Evolutionary conservation across 1,140 invertebrate species (phyloP), one percentile per base, ranked within the genome.

Genomic region (Pomacea maculata): DNA sequence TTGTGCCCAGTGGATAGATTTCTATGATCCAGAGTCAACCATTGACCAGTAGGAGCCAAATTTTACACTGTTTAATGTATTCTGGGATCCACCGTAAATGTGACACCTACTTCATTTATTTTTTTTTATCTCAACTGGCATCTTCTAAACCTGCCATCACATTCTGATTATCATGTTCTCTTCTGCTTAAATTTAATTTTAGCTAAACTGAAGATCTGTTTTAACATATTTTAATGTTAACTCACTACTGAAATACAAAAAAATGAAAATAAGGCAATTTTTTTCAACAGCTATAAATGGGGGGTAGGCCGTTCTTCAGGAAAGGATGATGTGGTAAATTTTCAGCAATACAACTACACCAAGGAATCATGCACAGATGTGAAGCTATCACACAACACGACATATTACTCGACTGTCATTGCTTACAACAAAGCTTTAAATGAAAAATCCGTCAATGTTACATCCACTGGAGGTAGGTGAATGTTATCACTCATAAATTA

Each of bases 341-440:
- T 83, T 67, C 74, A 64, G 19, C 78, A 64, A 19, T 74, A 75
- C 14, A 75, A 77, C 45, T 75, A 80, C 57, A 45, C 64, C 29
- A 85, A 86, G 65, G 34, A 80, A 29, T 76, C 82, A 7, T 86
- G 85, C 79, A 65, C 57, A 0, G 25, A 75, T 9, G 74, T 80
- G 25, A 57, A 21, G 15, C 74, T 86, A n/a, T 70, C 75, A 19
- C 85, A 86, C 64, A 86, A 86, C 78, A 79, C 25, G 14, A 79
- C 80, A 12, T 86, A 86, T 75, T 86, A 77, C 71, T 83, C 82
- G 17, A 86, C 85, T 75, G 83, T 87, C n/a, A 80, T 79, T 12
- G 86, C 85, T 52, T 83, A 80, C 80, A 87, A 87, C 81, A 81
- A 75, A 75, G 86, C 84, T 11, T 79, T 85, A 9, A 84, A 85